Conservation (phyloP, 2,113 vertebrate genomes). For the Oxyruncus cristatus region DNA sequence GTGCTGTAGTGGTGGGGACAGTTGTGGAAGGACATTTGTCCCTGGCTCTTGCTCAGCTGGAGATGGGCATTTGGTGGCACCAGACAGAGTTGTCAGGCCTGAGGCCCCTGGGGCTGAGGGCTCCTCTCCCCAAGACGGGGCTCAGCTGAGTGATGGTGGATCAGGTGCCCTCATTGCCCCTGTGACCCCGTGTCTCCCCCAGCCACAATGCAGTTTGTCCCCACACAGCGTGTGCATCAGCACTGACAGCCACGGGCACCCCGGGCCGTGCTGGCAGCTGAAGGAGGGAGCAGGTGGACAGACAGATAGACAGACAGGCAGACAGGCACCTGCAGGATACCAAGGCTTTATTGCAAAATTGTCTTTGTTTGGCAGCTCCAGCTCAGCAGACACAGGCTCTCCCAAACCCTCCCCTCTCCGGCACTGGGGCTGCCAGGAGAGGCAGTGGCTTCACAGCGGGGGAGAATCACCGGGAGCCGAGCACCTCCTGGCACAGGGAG, state of each 20-base stretch:
- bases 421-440: rapidly evolving
- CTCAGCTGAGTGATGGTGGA: background rate
- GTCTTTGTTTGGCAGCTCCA: background rate
- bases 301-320: background rate
- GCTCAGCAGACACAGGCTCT: background rate
- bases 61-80: background rate
- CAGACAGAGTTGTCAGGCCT: background rate
- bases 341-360: background rate
- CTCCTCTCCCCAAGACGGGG: background rate
- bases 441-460: rapidly evolving
- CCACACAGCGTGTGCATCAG: background rate
- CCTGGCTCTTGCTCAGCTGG: background rate
- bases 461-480: rapidly evolving
- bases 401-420: background rate
- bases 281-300: background rate
- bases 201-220: background rate
- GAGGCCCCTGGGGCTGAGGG: background rate
- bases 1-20: background rate
- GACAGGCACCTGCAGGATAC: background rate
- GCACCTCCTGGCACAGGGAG: rapidly evolving
- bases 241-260: rapidly evolving
- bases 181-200: background rate
- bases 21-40: background rate
- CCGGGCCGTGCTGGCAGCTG: rapidly evolving
- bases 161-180: background rate